Base-by-base conservation (phyloP, 92 coral and sea anemone species). In the Heliopora coerulea region DNA sequence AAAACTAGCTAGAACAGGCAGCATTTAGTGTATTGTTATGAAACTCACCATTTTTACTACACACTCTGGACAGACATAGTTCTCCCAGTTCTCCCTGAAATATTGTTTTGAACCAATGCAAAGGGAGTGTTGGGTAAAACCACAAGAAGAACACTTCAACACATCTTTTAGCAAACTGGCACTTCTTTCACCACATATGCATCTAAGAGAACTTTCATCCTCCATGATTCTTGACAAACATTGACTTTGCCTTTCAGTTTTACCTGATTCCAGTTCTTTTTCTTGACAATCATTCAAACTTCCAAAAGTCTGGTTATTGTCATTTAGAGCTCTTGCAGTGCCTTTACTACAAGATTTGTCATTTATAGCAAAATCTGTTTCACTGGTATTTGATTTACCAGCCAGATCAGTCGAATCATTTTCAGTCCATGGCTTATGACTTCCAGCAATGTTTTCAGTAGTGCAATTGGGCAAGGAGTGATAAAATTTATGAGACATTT, bases 131-230 rank as follows among this genome's bases (percentile, higher is more conserved):
- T 87, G 80, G 41, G 76, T 65, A n/a, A 73, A 79, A 20, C 78
- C 41, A 65, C 97, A 91, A 7, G 61, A 61, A 12, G 62, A 61
- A 70, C 97, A 91, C 67, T 83, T 59, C 60, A 89, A 46, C 19
- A 88, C 67, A 23, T 49, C 72, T n/a, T 79, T 89, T 57, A 26
- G 20, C 15, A 1, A 25, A 35, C 59, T 65, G 0, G 84, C 82
- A 0, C 54, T 62, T 66, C 40, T 84, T 26, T 24, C 69, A 7
- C 97, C 97, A 74, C 97, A 91, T 56, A 89, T 49, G 44, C 97
- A 91, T 40, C 77, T 86, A 68, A 73, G 86, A 79, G 62, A 41
- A 66, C 2, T 79, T 49, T 33, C 78, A 27, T 62, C 26, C 15
- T 48, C 41, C 23, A 13, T 46, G 3, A 46, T n/a, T 46, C 15